phyloP scores from a whole-genome alignment of 1,140 invertebrate species.

The Acromyrmex heyeri region DNA sequence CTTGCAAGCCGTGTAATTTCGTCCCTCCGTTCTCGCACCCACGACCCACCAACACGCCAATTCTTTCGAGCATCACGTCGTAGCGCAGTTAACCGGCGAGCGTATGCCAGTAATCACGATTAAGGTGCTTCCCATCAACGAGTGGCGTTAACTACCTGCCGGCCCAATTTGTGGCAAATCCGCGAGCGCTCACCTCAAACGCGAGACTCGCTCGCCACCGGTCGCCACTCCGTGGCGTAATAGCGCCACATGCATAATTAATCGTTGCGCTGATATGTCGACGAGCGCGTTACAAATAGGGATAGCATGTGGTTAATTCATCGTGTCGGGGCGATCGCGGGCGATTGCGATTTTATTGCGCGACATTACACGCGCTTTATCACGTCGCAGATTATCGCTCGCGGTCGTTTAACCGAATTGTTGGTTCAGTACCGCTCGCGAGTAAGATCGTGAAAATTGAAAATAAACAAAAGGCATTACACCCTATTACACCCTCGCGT shows the following conservation, averaged over 20 bases:
- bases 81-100: slow-evolving; percentile 41
- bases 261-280: slow-evolving; percentile 77
- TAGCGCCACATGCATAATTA: slow-evolving; percentile 79
- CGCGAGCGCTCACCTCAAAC: slow-evolving; percentile 44
- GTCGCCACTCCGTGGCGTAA: slow-evolving; percentile 62
- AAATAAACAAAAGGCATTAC: slow-evolving; percentile 42
- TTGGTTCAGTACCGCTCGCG: slow-evolving; percentile 37
- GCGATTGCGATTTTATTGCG: slow-evolving; percentile 77
- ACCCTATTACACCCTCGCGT: neutral
- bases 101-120: slow-evolving; percentile 54
- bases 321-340: slow-evolving; percentile 71
- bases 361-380: slow-evolving; percentile 71
- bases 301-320: slow-evolving; percentile 79
- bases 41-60: slow-evolving; percentile 21
- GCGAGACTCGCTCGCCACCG: slow-evolving; percentile 37
- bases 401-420: slow-evolving; percentile 58
- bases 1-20: slow-evolving; percentile 43
- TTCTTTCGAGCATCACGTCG: slow-evolving; percentile 56
- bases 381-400: slow-evolving; percentile 52
- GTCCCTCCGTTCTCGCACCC: slow-evolving; percentile 51
- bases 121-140: slow-evolving; percentile 58
- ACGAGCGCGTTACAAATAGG: slow-evolving; percentile 77
- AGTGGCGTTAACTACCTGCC: slow-evolving; percentile 49
- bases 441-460: slow-evolving; percentile 53
- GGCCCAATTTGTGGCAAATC: slow-evolving; percentile 60